Evolutionary conservation across 2,797 vertebrate species (phyloP), one percentile per base, ranked within the genome.

Genomic region (Emys orbicularis): DNA sequence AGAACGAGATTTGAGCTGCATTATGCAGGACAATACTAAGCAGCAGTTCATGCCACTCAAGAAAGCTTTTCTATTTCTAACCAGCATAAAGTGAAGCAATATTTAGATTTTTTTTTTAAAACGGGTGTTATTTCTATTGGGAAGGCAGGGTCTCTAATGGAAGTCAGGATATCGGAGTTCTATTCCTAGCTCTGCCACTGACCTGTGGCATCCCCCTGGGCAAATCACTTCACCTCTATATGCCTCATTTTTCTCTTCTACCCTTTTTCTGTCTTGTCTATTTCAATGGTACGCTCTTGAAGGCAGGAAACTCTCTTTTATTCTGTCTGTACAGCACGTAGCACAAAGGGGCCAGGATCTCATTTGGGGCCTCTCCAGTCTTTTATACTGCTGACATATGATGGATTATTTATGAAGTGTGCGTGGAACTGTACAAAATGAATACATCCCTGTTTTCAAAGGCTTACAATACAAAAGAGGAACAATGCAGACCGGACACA

Each of bases 261-360:
- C 53, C 41, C 65, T 34, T 34, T 2, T 5, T 90, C 85, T 41
- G 54, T 79, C 81, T 16, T 23, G 47, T 27, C 76, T 79, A 76
- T 83, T 77, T 90, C 57, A 81, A 44, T 81, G 81, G 85, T 86
- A 79, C 84, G 76, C 1, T 0, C 41, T 49, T n/a, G 68, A 57
- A 0, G 49, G 91, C 77, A 97, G 87, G 92, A 90, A 93, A 94
- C 47, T 80, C 84, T 47, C 25, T 41, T 56, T 90, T 29, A 44
- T 25, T 92, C 65, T 90, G 56, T 25, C 90, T 84, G 90, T 81
- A 83, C 29, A 79, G 68, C 79, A 44, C 3, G 49, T 9, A 25
- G 10, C 21, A n/a, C 34, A 52, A 37, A 52, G 50, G 44, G 29
- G 18, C 19, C 65, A 72, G n/a, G n/a, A 72, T 72, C 9, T 72